Conservation (phyloP, 2,113 vertebrate genomes). For the Stigmatopora nigra region DNA sequence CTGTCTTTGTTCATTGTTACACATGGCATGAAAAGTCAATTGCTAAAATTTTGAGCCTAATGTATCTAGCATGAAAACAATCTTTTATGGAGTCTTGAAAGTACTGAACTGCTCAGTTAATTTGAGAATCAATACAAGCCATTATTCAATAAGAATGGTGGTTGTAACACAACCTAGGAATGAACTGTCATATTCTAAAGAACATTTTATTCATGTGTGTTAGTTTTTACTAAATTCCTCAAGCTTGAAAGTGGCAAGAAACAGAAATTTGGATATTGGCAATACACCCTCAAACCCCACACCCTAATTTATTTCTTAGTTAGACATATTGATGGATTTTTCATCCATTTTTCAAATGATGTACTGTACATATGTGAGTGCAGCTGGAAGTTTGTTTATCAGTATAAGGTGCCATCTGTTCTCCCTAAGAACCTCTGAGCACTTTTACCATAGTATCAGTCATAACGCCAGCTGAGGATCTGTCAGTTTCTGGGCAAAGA, state of each 20-base stretch:
- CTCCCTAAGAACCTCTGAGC: neutral
- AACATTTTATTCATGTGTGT: constrained; percentile 3
- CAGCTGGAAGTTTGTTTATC: neutral
- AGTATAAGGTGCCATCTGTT: constrained; percentile 3
- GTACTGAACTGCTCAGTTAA: neutral
- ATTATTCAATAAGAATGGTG: neutral
- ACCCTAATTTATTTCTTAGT: neutral
- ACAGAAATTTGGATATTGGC: neutral
- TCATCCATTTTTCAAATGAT: neutral
- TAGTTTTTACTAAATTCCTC: neutral
- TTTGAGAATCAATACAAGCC: constrained; percentile 5
- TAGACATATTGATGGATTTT: neutral
- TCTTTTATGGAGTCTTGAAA: neutral
- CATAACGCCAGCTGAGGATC: neutral
- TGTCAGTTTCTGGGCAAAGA: neutral
- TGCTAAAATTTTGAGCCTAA: neutral
- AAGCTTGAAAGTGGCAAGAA: neutral
- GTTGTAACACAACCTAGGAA: constrained; percentile 19
- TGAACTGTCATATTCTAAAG: constrained; percentile 15
- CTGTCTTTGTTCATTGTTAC: neutral
- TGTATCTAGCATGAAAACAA: neutral
- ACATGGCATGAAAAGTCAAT: neutral
- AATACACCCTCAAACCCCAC: neutral
- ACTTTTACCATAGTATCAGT: neutral
- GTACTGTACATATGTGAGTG: neutral